Percentiles rank a stretch among this genome's conserved stretches.
Conservation (phyloP, 2,888 invertebrate genomes). For the Erannis defoliaria region DNA sequence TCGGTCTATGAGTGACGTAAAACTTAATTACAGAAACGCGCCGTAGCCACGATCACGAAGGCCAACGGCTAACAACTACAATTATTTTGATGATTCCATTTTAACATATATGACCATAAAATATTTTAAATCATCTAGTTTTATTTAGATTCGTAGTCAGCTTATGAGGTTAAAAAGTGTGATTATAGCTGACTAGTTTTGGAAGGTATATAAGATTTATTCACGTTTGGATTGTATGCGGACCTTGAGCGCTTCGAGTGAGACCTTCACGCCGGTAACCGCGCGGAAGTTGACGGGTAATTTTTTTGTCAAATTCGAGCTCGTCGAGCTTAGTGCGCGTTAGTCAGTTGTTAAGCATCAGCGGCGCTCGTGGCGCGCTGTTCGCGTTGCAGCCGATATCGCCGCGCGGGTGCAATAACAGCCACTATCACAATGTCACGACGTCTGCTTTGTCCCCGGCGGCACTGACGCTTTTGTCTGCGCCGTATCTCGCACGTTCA, state of each 20-base stretch:
- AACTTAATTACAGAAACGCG: constrained; percentile 84
- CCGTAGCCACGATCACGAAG: constrained; percentile 75
- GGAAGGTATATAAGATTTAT: constrained; percentile 80
- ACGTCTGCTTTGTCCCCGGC: constrained; percentile 72
- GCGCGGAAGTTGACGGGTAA: constrained; percentile 84
- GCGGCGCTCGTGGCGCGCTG: constrained; percentile 70
- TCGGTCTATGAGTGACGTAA: constrained; percentile 81
- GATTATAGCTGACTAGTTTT: constrained; percentile 74
- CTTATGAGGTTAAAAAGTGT: constrained; percentile 68
- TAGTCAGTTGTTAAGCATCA: constrained; percentile 79
- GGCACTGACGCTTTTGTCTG: constrained; percentile 63
- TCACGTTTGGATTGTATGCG: constrained; percentile 82
- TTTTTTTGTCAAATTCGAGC: constrained; percentile 83
- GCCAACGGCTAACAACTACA: constrained; percentile 77
- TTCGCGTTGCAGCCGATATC: constrained; percentile 71
- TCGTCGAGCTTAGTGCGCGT: constrained; percentile 81
- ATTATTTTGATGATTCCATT: constrained; percentile 78
- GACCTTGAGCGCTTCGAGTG: constrained; percentile 82
- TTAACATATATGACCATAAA: constrained; percentile 66
- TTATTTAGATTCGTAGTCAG: constrained; percentile 68
- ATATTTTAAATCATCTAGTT: constrained; percentile 70
- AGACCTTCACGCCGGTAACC: constrained; percentile 85
- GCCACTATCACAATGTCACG: constrained; percentile 83
- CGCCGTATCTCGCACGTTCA: constrained; percentile 58
- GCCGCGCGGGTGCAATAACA: constrained; percentile 72